Evolutionary conservation across 1,140 invertebrate genomes (phyloP).

Genomic region (Ectropis grisescens): DNA sequence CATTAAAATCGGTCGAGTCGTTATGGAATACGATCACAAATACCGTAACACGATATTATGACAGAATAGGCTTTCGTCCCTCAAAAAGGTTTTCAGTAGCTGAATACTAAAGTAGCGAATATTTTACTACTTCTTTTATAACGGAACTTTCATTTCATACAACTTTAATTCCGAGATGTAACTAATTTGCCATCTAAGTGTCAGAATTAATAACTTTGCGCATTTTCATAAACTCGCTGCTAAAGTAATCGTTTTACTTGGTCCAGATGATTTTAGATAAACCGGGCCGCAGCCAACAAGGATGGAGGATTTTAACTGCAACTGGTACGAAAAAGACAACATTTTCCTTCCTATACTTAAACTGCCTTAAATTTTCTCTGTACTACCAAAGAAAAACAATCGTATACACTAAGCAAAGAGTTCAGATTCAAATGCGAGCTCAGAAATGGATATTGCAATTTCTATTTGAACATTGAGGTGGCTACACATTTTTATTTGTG

Average conservation of each 20-base stretch:
- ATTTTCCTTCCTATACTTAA: constrained; percentile 31
- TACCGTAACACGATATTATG: too few relatives aligned
- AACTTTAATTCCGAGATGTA: too few relatives aligned
- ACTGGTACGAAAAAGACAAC: constrained; percentile 67
- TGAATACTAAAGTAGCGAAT: too few relatives aligned
- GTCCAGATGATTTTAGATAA: constrained; percentile 63
- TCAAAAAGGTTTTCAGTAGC: too few relatives aligned
- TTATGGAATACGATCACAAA: too few relatives aligned
- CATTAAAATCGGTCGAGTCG: too few relatives aligned
- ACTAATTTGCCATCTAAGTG: constrained; percentile 31
- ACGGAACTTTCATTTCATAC: too few relatives aligned
- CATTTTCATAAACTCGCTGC: constrained; percentile 49
- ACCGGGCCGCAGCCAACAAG: constrained; percentile 34
- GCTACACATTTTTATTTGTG: constrained; percentile 65
- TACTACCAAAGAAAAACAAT: neutral
- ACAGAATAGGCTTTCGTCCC: too few relatives aligned
- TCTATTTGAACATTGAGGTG: constrained; percentile 47
- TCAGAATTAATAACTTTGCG: constrained; percentile 49
- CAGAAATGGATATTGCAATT: constrained; percentile 43
- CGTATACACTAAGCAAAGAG: constrained; percentile 6
- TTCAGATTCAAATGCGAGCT: constrained; percentile 18
- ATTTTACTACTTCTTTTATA: too few relatives aligned
- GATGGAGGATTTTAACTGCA: constrained; percentile 62
- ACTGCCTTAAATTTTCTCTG: constrained; percentile 18
- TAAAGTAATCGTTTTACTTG: constrained; percentile 59